These are phyloP conservation scores for Donacobius atricapilla DNA, from an alignment of 2,113 vertebrate genomes.

Conservation along the genomic window DNA sequence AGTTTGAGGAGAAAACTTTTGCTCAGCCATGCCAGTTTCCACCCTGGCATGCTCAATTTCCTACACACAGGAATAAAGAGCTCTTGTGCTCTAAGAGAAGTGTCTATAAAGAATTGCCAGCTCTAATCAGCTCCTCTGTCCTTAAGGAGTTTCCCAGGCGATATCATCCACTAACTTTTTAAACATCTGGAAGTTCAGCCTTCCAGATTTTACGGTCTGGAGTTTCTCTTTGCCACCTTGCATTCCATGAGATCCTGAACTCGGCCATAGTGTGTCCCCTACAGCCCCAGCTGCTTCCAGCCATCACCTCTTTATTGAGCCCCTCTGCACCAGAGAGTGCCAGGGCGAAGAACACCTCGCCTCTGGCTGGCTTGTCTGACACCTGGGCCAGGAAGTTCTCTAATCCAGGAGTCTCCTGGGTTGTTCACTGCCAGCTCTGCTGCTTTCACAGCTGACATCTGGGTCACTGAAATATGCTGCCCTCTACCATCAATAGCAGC, in stretches of 20 bases:
- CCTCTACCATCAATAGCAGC: neutral
- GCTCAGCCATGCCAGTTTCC: neutral
- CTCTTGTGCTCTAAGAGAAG: neutral
- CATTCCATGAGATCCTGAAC: neutral
- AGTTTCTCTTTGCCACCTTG: neutral
- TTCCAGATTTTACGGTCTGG: no score
- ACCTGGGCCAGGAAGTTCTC: neutral
- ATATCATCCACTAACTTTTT: neutral
- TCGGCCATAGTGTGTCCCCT: fast-evolving
- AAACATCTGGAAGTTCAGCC: neutral
- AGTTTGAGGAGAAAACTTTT: neutral
- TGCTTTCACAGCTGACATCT: neutral
- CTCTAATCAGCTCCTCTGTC: neutral
- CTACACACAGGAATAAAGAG: neutral
- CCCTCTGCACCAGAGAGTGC: neutral
- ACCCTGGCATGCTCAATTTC: neutral
- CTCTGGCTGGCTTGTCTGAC: neutral
- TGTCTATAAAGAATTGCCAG: neutral
- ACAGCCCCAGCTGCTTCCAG: neutral
- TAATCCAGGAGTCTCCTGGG: neutral
- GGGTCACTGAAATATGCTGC: neutral
- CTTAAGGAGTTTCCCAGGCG: fast-evolving
- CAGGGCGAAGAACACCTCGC: fast-evolving
- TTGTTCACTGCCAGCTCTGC: neutral
- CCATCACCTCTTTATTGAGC: neutral